These are phyloP conservation scores for Oryzias dopingdopingensis DNA, from an alignment of 2,797 vertebrate species.

Conservation along the genomic window DNA sequence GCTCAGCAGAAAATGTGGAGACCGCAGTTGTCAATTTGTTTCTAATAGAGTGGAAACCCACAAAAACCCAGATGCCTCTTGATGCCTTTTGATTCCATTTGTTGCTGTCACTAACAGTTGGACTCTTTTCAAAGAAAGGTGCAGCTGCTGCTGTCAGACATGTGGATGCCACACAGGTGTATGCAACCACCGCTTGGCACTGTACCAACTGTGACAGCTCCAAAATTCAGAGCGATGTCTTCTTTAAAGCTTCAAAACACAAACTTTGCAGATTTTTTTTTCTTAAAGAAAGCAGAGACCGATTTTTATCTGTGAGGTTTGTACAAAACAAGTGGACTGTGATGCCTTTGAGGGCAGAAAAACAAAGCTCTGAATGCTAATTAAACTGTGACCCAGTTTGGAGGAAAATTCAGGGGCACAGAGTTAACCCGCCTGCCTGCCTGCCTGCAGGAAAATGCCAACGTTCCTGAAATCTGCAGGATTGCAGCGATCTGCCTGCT, in stretches of 20 bases:
- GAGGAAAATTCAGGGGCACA: constrained; percentile 24
- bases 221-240: constrained; percentile 31
- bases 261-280: constrained; percentile 10
- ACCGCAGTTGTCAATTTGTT: constrained; percentile 26
- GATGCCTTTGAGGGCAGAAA: constrained; percentile 26
- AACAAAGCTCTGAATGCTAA: constrained; percentile 48
- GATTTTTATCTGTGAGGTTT: neutral
- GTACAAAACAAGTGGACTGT: constrained; percentile 19
- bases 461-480: constrained; percentile 15
- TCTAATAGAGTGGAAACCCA: constrained; percentile 40
- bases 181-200: constrained; percentile 23
- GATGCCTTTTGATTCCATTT: constrained; percentile 28
- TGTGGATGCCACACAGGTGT: constrained; percentile 45
- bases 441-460: constrained; percentile 22
- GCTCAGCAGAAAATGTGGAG: constrained; percentile 37
- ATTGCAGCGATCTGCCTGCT: constrained; percentile 22
- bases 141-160: constrained; percentile 47
- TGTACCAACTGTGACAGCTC: constrained; percentile 44
- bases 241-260: constrained; percentile 33
- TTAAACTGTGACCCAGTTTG: constrained; percentile 30
- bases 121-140: constrained; percentile 21
- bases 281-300: neutral
- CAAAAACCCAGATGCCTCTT: constrained; percentile 32
- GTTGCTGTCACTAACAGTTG: constrained; percentile 43
- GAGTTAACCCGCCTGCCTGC: constrained; percentile 25